Evolutionary conservation across 2,797 vertebrate genomes (phyloP).

Genomic region (Malacoctenus gilli): DNA sequence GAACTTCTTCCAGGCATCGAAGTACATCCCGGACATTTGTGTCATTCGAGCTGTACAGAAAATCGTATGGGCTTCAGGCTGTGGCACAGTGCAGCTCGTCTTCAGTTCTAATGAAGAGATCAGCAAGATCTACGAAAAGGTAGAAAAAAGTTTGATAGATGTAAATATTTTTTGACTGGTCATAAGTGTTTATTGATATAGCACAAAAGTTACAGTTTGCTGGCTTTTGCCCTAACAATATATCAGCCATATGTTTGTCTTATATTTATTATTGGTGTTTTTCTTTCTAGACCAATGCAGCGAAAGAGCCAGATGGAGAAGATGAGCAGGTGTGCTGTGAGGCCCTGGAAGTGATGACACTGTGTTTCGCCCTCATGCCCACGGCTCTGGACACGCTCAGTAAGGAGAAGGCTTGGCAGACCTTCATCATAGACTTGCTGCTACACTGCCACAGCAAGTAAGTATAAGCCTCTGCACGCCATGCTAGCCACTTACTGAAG

Average conservation of each 20-base stretch:
- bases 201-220: too few species aligned
- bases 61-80: constrained; percentile 98
- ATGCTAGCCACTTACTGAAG: neutral
- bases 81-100: constrained; percentile 95
- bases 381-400: constrained; percentile 97
- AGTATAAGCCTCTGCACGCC: constrained; percentile 8
- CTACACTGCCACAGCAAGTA: constrained; percentile 99
- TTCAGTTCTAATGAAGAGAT: constrained; percentile 99
- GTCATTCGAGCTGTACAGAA: constrained; percentile 98
- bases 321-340: constrained; percentile 99
- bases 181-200: too few species aligned
- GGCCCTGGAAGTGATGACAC: constrained; percentile 97
- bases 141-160: too few species aligned
- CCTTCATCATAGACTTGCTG: constrained; percentile 97
- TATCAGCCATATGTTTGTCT: neutral
- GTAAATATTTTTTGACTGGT: neutral
- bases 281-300: constrained; percentile 89
- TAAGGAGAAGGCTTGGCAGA: constrained; percentile 99
- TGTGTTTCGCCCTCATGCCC: constrained; percentile 98
- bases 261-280: neutral
- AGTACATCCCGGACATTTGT: constrained; percentile 98
- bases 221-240: neutral
- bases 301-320: constrained; percentile 94
- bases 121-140: constrained; percentile 99
- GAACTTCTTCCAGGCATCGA: constrained; percentile 92